These are phyloP conservation scores for Ptychoptera albimana DNA, from an alignment of 2,888 invertebrate species.

Conservation along the genomic window DNA sequence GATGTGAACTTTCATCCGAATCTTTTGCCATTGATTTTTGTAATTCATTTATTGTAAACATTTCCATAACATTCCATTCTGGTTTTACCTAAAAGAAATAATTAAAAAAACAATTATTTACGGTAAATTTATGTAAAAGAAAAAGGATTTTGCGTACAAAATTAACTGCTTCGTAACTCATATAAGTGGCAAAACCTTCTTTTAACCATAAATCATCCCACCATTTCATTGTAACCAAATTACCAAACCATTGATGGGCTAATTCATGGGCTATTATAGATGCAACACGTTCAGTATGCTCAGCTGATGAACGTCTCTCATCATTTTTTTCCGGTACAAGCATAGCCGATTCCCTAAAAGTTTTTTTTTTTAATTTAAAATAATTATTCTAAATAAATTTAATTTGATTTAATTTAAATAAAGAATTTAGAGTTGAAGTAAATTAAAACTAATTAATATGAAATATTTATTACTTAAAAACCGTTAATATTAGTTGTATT, in stretches of 20 bases:
- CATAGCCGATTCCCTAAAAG: conserved; percentile 41
- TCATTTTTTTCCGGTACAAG: conserved; percentile 31
- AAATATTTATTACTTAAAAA: too few species aligned
- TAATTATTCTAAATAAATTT: too few species aligned
- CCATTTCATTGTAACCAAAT: conserved; percentile 57
- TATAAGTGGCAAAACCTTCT: conserved; percentile 38
- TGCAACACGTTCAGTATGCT: conserved; percentile 45
- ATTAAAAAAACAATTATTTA: neutral
- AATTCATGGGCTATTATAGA: conserved; percentile 60
- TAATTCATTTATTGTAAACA: conserved; percentile 37
- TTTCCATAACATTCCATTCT: conserved; percentile 39
- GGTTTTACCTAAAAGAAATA: conserved; percentile 33
- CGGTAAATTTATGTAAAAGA: neutral
- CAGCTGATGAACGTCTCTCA: conserved; percentile 30
- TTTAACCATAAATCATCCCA: conserved; percentile 58
- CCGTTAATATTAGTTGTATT: too few species aligned
- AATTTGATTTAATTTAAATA: too few species aligned
- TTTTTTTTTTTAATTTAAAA: too few species aligned
- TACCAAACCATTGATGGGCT: conserved; percentile 72
- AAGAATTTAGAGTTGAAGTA: too few species aligned
- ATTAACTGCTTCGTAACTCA: conserved; percentile 30
- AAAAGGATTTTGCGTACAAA: conserved; percentile 11
- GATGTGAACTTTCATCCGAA: conserved; percentile 43
- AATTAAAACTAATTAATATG: too few species aligned
- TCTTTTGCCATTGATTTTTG: conserved; percentile 41